Evolutionary conservation across 2,113 vertebrate species (phyloP), one percentile per base, ranked within the genome.

Genomic region (Synchiropus splendidus): DNA sequence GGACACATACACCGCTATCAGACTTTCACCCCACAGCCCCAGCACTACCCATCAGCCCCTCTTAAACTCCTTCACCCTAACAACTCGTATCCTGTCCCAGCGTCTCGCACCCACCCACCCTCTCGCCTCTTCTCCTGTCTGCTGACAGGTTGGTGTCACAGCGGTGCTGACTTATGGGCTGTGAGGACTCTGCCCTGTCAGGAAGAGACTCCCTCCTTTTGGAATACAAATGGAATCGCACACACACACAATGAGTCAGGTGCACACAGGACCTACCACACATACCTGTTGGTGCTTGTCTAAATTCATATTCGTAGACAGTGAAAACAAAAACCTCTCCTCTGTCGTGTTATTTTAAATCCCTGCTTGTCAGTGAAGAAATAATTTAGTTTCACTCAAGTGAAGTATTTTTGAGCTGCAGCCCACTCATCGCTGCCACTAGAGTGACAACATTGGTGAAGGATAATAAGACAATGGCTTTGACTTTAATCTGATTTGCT

Each of bases 101-200:
- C 16, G 50, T 47, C 83, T 5, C 31, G 12, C 12, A 45, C 51
- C 16, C 12, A 3, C 44, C 34, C 54, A 43, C 60, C 45, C 51
- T 49, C 48, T 41, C 49, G 48, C 40, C 61, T 61, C 69, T 34
- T 18, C 59, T 61, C 75, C 75, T 71, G 61, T 39, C 59, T 58
- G 74, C 80, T 88, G 88, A 89, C 88, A 91, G 77, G 78, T 83
- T 51, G 14, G 16, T 89, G 88, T 89, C 86, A 85, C 63, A 80
- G 83, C 58, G 70, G 79, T 72, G 81, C 78, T 89, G 90, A 93
- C 78, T 89, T 88, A 92, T 91, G 84, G 85, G 84, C 90, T 94
- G 90, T 79, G 87, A 92, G 85, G 79, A 68, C 51, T 68, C 58
- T 58, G 47, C 41, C 61, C 63, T 75, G 67, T 75, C 72, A 81